Evolutionary conservation across 1,140 invertebrate species (phyloP).

Genomic region (Delia radicum): DNA sequence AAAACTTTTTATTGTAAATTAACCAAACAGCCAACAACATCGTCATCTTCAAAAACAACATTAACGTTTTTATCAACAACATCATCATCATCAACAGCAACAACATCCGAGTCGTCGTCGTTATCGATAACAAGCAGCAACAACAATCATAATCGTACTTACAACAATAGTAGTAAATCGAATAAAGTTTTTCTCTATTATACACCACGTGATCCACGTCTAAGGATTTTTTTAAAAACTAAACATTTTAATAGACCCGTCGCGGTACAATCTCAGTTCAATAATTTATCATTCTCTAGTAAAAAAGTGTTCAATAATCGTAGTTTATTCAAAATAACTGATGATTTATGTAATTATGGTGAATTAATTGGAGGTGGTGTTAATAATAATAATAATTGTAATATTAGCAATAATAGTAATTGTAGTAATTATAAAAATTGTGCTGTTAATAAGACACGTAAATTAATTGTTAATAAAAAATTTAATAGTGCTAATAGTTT

Average conservation of each 20-base stretch:
- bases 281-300: not conserved
- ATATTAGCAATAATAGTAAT: too few relatives aligned
- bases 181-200: constrained; percentile 54
- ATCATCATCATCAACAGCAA: not conserved
- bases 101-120: constrained; percentile 7
- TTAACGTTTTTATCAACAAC: not conserved
- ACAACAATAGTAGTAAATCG: constrained; percentile 53
- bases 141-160: constrained; percentile 51
- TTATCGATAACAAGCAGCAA: constrained; percentile 28
- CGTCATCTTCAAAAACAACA: constrained; percentile 11
- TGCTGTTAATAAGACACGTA: not conserved
- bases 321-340: constrained; percentile 49
- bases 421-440: not conserved
- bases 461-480: not conserved
- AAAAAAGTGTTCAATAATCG: constrained; percentile 25
- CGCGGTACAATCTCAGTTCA: too few relatives aligned
- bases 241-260: constrained; percentile 36
- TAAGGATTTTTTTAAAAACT: constrained; percentile 44
- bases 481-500: not conserved
- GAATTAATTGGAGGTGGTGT: constrained; percentile 46
- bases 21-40: constrained; percentile 8
- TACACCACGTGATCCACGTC: constrained; percentile 51
- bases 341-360: constrained; percentile 53
- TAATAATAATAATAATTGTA: too few relatives aligned
- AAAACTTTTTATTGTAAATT: constrained; percentile 43